Conservation (phyloP, 1,140 invertebrate species). For the Trissolcus basalis region DNA sequence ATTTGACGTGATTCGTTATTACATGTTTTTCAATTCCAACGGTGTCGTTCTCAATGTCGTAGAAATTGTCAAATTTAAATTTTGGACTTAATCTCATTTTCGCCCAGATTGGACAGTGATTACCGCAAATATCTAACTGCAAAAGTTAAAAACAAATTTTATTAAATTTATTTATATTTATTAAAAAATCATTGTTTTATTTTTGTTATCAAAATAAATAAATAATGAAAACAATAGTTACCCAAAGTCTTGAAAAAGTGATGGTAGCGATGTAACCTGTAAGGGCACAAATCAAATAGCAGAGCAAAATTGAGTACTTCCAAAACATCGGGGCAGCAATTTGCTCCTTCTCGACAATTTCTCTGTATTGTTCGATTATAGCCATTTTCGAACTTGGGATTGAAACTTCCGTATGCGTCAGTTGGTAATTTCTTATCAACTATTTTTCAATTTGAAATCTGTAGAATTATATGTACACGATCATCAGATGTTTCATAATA, state of each 20-base stretch:
- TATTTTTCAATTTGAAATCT: too few species aligned
- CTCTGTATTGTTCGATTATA: background rate
- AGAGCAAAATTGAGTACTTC: constrained; percentile 52
- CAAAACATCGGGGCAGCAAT: constrained; percentile 60
- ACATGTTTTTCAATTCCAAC: too few species aligned
- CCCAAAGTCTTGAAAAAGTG: constrained; percentile 63
- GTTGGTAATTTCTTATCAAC: too few species aligned
- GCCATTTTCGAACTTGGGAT: background rate
- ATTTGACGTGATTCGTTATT: too few species aligned
- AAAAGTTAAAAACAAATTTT: too few species aligned
- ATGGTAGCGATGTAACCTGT: constrained; percentile 58
- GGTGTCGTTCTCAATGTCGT: background rate
- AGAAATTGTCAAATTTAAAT: background rate
- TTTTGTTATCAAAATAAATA: too few species aligned
- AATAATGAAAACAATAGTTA: constrained; percentile 32
- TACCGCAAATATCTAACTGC: constrained; percentile 45
- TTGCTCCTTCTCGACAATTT: background rate
- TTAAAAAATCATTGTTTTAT: too few species aligned
- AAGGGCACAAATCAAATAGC: constrained; percentile 40
- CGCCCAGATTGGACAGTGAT: constrained; percentile 63
- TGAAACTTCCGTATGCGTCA: background rate
- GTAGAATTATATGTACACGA: too few species aligned
- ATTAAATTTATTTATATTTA: too few species aligned
- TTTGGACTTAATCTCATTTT: constrained; percentile 1
- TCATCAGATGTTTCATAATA: too few species aligned